phyloP scores from a whole-genome alignment of 2,888 invertebrate genomes.

The Machimus rusticus region DNA sequence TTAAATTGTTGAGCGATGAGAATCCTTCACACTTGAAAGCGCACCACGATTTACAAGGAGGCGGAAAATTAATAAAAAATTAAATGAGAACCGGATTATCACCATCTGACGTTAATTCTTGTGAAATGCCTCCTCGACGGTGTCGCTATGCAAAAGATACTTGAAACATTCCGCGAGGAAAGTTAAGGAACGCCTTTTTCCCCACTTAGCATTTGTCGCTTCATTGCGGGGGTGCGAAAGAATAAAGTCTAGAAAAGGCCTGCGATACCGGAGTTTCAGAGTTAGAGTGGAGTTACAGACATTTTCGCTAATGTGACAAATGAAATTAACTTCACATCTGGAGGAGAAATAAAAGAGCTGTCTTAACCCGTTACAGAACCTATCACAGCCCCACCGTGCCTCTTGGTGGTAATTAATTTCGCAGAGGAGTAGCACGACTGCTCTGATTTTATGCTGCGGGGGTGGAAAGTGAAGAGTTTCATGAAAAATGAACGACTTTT shows the following conservation, averaged over 20 bases:
- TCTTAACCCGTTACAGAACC: constrained; percentile 26
- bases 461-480: neutral
- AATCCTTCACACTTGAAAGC: neutral
- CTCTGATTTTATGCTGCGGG: neutral
- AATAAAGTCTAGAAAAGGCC: neutral
- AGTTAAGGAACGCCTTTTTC: neutral
- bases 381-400: neutral
- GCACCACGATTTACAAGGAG: neutral
- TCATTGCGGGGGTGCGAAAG: neutral
- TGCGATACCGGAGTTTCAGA: neutral
- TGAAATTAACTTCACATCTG: constrained; percentile 39
- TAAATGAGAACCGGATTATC: constrained; percentile 22
- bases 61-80: constrained; percentile 13
- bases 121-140: neutral
- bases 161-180: neutral
- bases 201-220: neutral
- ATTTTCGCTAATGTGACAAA: constrained; percentile 34
- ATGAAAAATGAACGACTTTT: neutral
- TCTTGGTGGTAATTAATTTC: constrained; percentile 4
- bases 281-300: constrained; percentile 6
- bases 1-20: neutral
- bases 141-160: neutral
- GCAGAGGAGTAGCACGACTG: neutral
- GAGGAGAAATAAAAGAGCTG: constrained; percentile 33
- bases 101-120: constrained; percentile 30